phyloP scores from a whole-genome alignment of 2,113 vertebrate species.

The Heterotis niloticus region DNA sequence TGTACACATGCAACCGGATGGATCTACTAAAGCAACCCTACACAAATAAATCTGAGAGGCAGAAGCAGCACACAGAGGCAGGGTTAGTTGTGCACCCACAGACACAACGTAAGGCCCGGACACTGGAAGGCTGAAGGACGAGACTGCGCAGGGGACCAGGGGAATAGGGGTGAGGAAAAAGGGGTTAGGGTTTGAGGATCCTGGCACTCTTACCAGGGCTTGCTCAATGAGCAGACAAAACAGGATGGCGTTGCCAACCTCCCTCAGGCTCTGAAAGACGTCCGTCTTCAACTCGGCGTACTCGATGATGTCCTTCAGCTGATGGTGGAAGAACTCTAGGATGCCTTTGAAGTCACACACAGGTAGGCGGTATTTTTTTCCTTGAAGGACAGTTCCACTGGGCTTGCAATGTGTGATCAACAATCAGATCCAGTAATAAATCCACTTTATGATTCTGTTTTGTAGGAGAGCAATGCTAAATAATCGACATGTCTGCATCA shows the following conservation, averaged over 20 bases:
- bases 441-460: too few relatives aligned
- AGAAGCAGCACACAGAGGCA: neutral
- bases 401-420: neutral
- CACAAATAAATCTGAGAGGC: neutral
- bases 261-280: constrained; percentile 95
- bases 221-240: constrained; percentile 99
- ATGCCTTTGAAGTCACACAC: constrained; percentile 70
- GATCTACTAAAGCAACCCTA: too few relatives aligned
- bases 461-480: neutral
- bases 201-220: constrained; percentile 80
- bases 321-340: constrained; percentile 98
- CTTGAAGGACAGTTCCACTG: neutral
- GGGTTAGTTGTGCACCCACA: neutral
- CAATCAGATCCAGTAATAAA: neutral
- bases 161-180: neutral
- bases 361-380: too few relatives aligned
- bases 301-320: constrained; percentile 98
- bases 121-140: neutral
- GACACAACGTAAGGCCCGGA: neutral
- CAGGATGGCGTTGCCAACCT: constrained; percentile 96
- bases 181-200: too few relatives aligned
- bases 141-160: neutral
- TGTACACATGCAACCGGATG: too few relatives aligned
- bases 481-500: neutral
- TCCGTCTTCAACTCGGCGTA: constrained; percentile 97